These are phyloP conservation scores for Eupithecia exiguata DNA, from an alignment of 2,888 invertebrate species.

Conservation along the genomic window DNA sequence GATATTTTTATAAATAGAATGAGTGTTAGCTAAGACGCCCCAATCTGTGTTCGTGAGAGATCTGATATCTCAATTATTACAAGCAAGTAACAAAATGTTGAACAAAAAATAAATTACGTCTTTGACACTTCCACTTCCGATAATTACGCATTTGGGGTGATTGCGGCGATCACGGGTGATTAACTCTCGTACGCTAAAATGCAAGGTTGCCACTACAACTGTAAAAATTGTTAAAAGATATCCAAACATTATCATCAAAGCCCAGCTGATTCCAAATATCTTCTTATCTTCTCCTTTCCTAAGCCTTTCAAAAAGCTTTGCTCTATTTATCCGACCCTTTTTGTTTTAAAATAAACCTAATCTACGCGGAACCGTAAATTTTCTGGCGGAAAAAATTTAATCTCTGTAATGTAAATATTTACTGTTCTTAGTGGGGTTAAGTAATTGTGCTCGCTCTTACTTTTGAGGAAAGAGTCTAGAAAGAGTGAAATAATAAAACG, in stretches of 20 bases:
- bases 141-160: too few species aligned
- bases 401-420: constrained; percentile 15
- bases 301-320: constrained; percentile 1
- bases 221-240: background rate
- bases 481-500: background rate
- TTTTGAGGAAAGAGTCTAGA: background rate
- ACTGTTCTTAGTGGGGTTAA: constrained; percentile 2
- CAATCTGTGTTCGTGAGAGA: background rate
- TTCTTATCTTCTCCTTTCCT: background rate
- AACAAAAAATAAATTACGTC: too few species aligned
- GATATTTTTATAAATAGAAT: background rate
- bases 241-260: background rate
- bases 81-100: background rate
- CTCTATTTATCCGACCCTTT: constrained; percentile 13
- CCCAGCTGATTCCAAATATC: background rate
- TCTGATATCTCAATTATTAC: background rate
- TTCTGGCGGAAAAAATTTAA: constrained; percentile 4
- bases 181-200: background rate
- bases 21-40: background rate
- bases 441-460: constrained; percentile 5
- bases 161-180: too few species aligned
- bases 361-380: constrained; percentile 11
- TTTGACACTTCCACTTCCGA: too few species aligned
- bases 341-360: constrained; percentile 12
- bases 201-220: background rate